Evolutionary conservation across 2,113 vertebrate species (phyloP).

Genomic region (Albula goreensis): DNA sequence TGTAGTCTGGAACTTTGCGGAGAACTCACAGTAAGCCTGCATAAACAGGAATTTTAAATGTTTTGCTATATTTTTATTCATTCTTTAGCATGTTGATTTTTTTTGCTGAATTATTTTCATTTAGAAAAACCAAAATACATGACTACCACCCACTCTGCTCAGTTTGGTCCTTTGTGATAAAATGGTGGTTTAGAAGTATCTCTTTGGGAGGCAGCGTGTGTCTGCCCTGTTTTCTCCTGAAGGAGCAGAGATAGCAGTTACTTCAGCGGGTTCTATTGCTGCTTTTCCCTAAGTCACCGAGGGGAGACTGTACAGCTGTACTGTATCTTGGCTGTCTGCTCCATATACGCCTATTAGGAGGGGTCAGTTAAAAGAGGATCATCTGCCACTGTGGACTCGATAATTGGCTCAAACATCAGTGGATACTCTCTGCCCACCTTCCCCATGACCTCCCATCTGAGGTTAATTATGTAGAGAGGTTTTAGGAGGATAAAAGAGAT

Average conservation of each 20-base stretch:
- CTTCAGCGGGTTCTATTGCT: not conserved
- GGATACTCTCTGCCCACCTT: not conserved
- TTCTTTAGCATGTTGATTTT: too few species aligned
- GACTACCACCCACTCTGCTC: too few species aligned
- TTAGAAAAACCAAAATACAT: too few species aligned
- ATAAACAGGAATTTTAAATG: not conserved
- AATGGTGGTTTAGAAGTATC: not conserved
- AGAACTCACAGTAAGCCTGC: not conserved
- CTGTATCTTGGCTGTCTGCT: not conserved
- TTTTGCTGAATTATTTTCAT: too few species aligned
- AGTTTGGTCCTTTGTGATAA: not conserved
- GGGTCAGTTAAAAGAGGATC: slow-evolving; percentile 8
- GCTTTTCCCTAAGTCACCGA: not conserved
- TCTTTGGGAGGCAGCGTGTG: not conserved
- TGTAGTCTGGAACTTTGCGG: not conserved
- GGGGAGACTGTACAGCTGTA: not conserved
- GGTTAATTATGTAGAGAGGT: not conserved
- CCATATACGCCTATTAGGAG: not conserved
- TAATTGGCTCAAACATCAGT: slow-evolving; percentile 6
- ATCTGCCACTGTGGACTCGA: not conserved
- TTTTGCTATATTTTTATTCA: not conserved
- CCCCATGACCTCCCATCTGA: not conserved
- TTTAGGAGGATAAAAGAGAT: not conserved
- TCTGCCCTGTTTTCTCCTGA: not conserved
- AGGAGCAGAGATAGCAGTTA: not conserved